These are phyloP conservation scores for Cephalotes varians DNA, from an alignment of 2,888 invertebrate genomes.

Conservation along the genomic window DNA sequence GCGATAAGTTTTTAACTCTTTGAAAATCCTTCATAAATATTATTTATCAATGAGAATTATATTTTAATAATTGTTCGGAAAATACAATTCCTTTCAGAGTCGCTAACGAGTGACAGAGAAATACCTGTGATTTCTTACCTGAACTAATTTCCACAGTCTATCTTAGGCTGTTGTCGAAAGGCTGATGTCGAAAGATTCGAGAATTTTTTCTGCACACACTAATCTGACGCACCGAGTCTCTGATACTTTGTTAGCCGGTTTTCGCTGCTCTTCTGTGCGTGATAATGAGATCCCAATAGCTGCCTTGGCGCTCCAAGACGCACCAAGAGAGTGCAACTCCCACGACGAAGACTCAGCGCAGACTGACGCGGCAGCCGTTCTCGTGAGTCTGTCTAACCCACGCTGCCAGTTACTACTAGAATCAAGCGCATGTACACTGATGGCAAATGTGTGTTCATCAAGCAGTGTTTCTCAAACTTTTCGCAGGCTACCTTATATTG, in stretches of 20 bases:
- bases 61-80: neutral
- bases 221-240: slow-evolving; percentile 56
- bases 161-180: slow-evolving; percentile 64
- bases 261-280: slow-evolving; percentile 68
- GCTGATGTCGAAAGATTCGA: slow-evolving; percentile 42
- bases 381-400: slow-evolving; percentile 65
- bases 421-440: slow-evolving; percentile 58
- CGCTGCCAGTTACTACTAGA: slow-evolving; percentile 62
- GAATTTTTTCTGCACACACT: slow-evolving; percentile 44
- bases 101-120: neutral
- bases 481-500: neutral
- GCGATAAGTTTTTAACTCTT: neutral
- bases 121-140: slow-evolving; percentile 70
- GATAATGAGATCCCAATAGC: slow-evolving; percentile 35
- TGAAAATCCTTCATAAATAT: neutral
- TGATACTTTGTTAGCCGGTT: slow-evolving; percentile 33
- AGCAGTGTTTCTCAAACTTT: slow-evolving; percentile 17
- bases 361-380: slow-evolving; percentile 65
- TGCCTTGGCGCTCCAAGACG: slow-evolving; percentile 27
- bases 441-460: slow-evolving; percentile 42
- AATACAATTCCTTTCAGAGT: slow-evolving; percentile 28
- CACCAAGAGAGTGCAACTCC: slow-evolving; percentile 71
- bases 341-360: slow-evolving; percentile 67
- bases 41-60: neutral
- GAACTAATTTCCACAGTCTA: slow-evolving; percentile 65